Evolutionary conservation across 2,888 invertebrate species (phyloP).

Genomic region (Tinea semifulvella): DNA sequence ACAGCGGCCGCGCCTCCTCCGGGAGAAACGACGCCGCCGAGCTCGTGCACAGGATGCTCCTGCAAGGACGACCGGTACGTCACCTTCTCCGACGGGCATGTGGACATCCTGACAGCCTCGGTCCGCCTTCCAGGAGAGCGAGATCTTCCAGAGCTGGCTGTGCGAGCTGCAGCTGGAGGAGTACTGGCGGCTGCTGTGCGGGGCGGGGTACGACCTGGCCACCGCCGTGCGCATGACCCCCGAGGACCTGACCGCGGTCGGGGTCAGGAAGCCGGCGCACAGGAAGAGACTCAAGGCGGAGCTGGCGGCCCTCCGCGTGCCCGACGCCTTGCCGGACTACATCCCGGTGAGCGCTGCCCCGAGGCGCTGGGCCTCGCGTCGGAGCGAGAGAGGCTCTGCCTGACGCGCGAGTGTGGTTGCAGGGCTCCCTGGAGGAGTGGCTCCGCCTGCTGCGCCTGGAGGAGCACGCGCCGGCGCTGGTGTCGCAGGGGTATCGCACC

Average conservation of each 20-base stretch:
- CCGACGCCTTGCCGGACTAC: constrained; percentile 94
- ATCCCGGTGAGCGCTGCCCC: constrained; percentile 75
- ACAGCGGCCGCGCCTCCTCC: constrained; percentile 91
- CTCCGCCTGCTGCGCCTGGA: constrained; percentile 88
- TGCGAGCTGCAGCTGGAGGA: constrained; percentile 94
- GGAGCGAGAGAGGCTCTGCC: background rate
- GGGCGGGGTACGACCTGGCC: constrained; percentile 96
- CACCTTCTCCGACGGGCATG: background rate
- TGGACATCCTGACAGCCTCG: background rate
- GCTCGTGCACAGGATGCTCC: constrained; percentile 69
- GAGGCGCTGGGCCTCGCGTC: background rate
- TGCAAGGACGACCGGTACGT: constrained; percentile 77
- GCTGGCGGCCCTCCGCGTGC: constrained; percentile 92
- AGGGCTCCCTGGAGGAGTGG: constrained; percentile 97
- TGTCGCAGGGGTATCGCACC: constrained; percentile 92
- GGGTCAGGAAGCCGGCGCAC: constrained; percentile 97
- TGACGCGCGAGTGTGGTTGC: constrained; percentile 17
- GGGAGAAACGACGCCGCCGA: constrained; percentile 80
- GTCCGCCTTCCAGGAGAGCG: constrained; percentile 82
- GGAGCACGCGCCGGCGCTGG: constrained; percentile 90
- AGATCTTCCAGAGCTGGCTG: constrained; percentile 95
- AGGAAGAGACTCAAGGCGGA: constrained; percentile 95
- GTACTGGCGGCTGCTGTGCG: constrained; percentile 91
- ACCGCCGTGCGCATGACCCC: constrained; percentile 99
- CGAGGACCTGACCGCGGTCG: constrained; percentile 88